Conservation (phyloP, 1,140 invertebrate genomes). For the Teleogryllus occipitalis region DNA sequence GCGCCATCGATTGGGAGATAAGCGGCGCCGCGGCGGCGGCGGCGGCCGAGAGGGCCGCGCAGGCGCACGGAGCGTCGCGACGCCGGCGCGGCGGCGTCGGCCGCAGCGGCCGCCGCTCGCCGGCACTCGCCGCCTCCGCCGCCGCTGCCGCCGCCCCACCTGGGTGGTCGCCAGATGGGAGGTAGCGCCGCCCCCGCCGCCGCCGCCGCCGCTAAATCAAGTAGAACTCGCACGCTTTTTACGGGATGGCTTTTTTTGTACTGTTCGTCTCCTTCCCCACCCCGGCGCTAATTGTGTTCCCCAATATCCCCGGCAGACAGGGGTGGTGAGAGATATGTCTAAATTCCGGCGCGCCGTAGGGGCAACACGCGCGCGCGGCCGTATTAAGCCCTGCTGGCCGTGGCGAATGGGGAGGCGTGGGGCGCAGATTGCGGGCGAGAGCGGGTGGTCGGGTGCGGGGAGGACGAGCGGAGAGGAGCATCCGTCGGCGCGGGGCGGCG, state of each 20-base stretch:
- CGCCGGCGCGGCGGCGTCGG: too few relatives aligned
- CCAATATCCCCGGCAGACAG: not conserved
- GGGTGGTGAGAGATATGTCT: not conserved
- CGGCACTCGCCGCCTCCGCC: not conserved
- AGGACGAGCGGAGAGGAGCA: not conserved
- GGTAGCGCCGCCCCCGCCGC: too few relatives aligned
- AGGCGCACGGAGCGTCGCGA: not conserved
- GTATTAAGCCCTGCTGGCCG: too few relatives aligned
- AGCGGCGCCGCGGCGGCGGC: too few relatives aligned
- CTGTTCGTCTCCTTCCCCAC: not conserved
- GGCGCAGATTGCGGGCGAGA: too few relatives aligned
- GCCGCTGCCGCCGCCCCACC: too few relatives aligned
- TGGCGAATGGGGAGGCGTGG: too few relatives aligned
- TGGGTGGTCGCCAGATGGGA: not conserved
- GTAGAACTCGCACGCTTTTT: slow-evolving; percentile 3
- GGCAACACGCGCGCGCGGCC: too few relatives aligned
- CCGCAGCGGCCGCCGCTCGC: not conserved
- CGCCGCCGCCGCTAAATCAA: not conserved
- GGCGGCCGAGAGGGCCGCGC: not conserved
- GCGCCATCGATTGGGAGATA: too few relatives aligned
- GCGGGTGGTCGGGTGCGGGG: not conserved
- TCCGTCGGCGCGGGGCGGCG: too few relatives aligned
- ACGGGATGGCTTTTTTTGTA: not conserved
- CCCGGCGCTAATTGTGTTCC: not conserved
- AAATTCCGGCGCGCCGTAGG: not conserved